Conservation (phyloP, 2,113 vertebrate genomes). For the Raja brachyura region DNA sequence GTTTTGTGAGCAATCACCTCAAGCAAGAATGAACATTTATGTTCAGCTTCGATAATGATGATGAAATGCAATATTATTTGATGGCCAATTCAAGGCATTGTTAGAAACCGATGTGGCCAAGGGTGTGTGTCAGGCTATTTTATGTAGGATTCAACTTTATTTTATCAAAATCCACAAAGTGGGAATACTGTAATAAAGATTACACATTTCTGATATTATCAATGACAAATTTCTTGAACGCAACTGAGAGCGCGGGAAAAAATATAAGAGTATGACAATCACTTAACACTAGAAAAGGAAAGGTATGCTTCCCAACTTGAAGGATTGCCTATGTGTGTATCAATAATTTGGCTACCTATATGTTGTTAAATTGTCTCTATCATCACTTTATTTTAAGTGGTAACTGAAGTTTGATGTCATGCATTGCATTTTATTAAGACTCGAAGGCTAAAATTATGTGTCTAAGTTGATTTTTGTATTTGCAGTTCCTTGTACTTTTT, state of each 20-base stretch:
- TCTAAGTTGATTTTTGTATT: background rate
- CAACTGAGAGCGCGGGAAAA: background rate
- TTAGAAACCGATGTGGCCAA: background rate
- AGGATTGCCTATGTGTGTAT: too few species aligned
- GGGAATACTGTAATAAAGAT: background rate
- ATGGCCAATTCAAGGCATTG: background rate
- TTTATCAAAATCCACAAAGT: background rate
- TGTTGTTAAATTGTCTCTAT: background rate
- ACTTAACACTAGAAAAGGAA: background rate
- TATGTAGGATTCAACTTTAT: background rate
- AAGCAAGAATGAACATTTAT: background rate
- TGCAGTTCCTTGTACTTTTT: background rate
- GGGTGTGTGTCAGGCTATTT: background rate
- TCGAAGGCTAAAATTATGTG: background rate
- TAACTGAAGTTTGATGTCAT: background rate
- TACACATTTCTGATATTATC: background rate
- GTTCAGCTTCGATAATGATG: background rate
- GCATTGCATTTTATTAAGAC: background rate
- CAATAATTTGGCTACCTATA: background rate
- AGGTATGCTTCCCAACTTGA: background rate
- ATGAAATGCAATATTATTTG: background rate
- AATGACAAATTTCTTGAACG: background rate
- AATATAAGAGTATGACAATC: background rate
- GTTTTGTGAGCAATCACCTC: background rate
- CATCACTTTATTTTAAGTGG: background rate